A percentile compares a stretch with the other conserved stretches of the same genome.
Conservation (phyloP, 2,797 vertebrate genomes). For the Apogon hyalosoma region DNA sequence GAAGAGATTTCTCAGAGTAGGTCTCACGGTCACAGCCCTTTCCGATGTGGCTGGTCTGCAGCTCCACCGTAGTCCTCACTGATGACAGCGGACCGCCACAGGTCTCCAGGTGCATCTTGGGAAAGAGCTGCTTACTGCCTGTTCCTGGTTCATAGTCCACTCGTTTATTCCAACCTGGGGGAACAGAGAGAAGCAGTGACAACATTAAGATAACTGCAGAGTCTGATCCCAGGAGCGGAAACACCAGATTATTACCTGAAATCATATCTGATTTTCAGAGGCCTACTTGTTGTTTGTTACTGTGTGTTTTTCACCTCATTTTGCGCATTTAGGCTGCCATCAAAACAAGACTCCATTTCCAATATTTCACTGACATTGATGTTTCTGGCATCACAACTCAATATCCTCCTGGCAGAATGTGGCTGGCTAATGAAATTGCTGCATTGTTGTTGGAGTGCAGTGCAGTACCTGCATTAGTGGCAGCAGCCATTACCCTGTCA, state of each 20-base stretch:
- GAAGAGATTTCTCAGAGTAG: conserved; percentile 94
- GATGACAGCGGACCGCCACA: conserved; percentile 93
- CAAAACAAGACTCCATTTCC: conserved; percentile 38
- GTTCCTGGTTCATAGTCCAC: conserved; percentile 95
- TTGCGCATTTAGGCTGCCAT: conserved; percentile 30
- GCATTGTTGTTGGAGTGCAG: conserved; percentile 56
- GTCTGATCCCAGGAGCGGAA: neutral
- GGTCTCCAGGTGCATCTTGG: conserved; percentile 93
- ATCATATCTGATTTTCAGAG: conserved; percentile 20
- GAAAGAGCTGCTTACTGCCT: conserved; percentile 92
- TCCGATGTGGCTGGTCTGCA: conserved; percentile 93
- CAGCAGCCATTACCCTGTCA: conserved; percentile 70
- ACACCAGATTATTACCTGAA: conserved; percentile 25
- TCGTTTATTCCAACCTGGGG: conserved; percentile 91
- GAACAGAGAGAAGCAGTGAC: conserved; percentile 25
- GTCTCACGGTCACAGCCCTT: conserved; percentile 95
- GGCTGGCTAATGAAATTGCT: conserved; percentile 49
- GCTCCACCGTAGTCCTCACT: conserved; percentile 89
- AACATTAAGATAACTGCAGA: conserved; percentile 6
- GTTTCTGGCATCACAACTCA: conserved; percentile 46
- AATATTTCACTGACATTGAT: conserved; percentile 45
- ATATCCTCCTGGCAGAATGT: conserved; percentile 45
- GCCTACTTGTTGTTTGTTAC: conserved; percentile 22
- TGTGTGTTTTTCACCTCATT: conserved; percentile 25
- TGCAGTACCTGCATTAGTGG: conserved; percentile 44